Evolutionary conservation across 1,140 invertebrate genomes (phyloP), one percentile per base, ranked within the genome.

Genomic region (Penaeus chinensis): DNA sequence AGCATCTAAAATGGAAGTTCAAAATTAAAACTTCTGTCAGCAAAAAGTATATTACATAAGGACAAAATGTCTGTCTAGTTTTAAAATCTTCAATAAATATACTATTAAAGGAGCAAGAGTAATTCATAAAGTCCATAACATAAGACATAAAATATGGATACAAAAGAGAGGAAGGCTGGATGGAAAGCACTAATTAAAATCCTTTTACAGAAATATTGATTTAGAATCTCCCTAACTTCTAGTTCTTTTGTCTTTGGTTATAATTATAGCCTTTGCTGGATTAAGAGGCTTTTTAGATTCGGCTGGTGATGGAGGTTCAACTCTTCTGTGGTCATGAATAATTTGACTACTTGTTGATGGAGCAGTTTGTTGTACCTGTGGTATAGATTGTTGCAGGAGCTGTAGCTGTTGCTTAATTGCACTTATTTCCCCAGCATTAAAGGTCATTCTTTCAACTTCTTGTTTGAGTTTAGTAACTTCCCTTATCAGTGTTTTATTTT

Each of bases 361-460:
- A 5, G 24, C 69, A 54, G 24, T 71, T n/a, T 27, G 16, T 47
- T 62, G 8, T 66, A 60, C 10, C 27, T 81, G 77, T 20, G 84
- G 77, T 22, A 80, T 32, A 11, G 74, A 20, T 19, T 81, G 61
- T 16, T 80, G 65, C 20, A 86, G 42, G 69, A 24, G 20, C 24
- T 86, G 62, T 32, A 86, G 63, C 27, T 87, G 80, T 42, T 87
- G 80, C 27, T 78, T 87, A 65, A 87, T 82, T 65, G 86, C 86
- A 83, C 42, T 82, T 60, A 87, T 20, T 27, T 87, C 86, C 76
- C 32, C 77, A 27, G 80, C 65, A 61, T 87, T 24, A 20, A 22
- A n/a, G 0, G 47, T n/a, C 32, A 66, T 69, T 27, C 20, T 74
- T 19, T 87, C 86, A 5, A 87, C n/a, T 47, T 76, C 60, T 65